Base-by-base conservation (phyloP, 2,797 vertebrate genomes). In the Notamacropus eugenii region DNA sequence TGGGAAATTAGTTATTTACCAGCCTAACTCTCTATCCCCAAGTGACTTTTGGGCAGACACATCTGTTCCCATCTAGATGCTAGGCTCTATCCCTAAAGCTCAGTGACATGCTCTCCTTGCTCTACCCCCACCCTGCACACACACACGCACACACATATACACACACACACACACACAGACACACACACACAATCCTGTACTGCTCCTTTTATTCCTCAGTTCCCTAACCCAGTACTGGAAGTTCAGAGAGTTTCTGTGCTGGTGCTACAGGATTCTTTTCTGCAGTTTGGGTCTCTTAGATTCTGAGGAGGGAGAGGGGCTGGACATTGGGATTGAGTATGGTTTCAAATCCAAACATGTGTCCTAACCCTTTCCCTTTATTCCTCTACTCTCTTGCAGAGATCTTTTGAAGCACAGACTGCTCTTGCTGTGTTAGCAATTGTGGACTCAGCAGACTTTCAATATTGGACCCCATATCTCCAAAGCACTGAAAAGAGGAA, bases 91-190 rank as follows among this genome's bases (percentile, higher is more conserved):
- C n/a, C 58, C 19, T 46, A 19, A 82, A 8, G 1, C 4, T 67
- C 31, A 31, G 10, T 59, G 58, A 10, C 9, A 11, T 31, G 16
- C 62, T 52, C 4, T 52, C 5, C 14, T 1, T 19, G 1, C 5
- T 16, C 3, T 1, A 1, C 14, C 24, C 24, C 24, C 24, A 57
- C 22, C 22, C 1, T 5, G 22, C 22, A 1, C 55, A 4, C 19
- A 22, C 19, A 5, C 55, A 4, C 19, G 0, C 55, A 5, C 55
- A 22, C 19, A 5, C 55, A 56, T 19, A 57, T 5, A 27, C 22
- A 57, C 56, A 57, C 56, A 57, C 22, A 57, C 22, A 57, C 54
- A 55, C 12, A 55, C 12, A 14, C 6, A 59, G 10, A 12, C 58
- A 29, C 58, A 59, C 58, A 28, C 62, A 19, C 62, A 67, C 1